Conservation (phyloP, 2,113 vertebrate genomes). For the Zeus faber region DNA sequence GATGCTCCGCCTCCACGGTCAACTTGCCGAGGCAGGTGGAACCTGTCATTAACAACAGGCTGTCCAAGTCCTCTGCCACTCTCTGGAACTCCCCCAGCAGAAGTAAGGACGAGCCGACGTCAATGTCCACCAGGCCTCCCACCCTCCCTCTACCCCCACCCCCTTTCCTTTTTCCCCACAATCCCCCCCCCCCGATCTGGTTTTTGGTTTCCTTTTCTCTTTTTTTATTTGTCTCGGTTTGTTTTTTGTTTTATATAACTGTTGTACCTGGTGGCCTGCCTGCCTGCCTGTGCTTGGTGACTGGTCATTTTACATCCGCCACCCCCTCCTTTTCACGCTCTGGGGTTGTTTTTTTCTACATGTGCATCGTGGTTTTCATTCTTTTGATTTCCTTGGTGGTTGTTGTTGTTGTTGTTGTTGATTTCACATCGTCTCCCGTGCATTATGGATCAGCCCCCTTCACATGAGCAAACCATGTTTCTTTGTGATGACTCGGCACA, state of each 20-base stretch:
- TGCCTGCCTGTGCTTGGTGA: conserved; percentile 77
- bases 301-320: conserved; percentile 60
- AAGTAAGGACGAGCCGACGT: conserved; percentile 85
- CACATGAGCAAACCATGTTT: conserved; percentile 53
- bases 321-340: conserved; percentile 24
- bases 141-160: conserved; percentile 21
- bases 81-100: conserved; percentile 98
- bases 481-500: too few species aligned
- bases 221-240: conserved; percentile 2
- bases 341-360: conserved; percentile 43
- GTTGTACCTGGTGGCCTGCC: conserved; percentile 70
- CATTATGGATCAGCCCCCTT: background rate
- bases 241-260: conserved; percentile 19
- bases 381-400: conserved; percentile 53
- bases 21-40: conserved; percentile 96
- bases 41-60: conserved; percentile 97
- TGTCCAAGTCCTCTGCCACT: conserved; percentile 97
- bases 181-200: conserved; percentile 44
- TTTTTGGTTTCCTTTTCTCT: conserved; percentile 46
- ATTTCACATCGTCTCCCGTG: background rate
- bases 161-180: conserved; percentile 24
- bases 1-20: conserved; percentile 96
- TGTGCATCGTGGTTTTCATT: conserved; percentile 65
- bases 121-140: conserved; percentile 56
- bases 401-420: conserved; percentile 27